A percentile compares a stretch with the other conserved stretches of the same genome.
Conservation (phyloP, 2,888 invertebrate species). For the Tribolium freemani region DNA sequence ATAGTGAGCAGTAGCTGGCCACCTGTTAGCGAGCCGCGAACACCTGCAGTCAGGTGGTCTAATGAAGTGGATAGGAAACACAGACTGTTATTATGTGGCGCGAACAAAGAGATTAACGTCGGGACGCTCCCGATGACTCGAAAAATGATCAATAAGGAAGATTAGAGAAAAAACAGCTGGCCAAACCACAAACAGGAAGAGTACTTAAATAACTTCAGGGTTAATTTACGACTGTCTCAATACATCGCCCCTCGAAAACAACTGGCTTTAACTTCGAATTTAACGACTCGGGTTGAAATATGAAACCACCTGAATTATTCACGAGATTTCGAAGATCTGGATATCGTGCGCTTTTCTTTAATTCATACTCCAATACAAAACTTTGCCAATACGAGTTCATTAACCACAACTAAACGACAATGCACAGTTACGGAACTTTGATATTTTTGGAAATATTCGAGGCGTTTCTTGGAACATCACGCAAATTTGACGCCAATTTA, state of each 20-base stretch:
- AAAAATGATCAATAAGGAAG: neutral
- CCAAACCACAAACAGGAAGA: neutral
- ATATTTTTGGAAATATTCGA: slow-evolving; percentile 11
- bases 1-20: slow-evolving; percentile 34
- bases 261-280: neutral
- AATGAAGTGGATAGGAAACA: slow-evolving; percentile 25
- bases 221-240: neutral
- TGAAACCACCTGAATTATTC: neutral
- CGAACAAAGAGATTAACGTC: slow-evolving; percentile 41
- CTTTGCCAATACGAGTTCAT: neutral
- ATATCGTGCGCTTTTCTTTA: neutral
- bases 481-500: slow-evolving; percentile 17
- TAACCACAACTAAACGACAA: neutral
- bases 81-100: slow-evolving; percentile 41
- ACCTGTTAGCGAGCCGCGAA: slow-evolving; percentile 47
- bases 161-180: neutral
- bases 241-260: neutral
- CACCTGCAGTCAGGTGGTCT: slow-evolving; percentile 61
- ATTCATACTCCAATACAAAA: neutral
- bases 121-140: slow-evolving; percentile 18
- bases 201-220: neutral
- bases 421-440: slow-evolving; percentile 11
- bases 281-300: neutral
- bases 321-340: neutral
- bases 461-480: slow-evolving; percentile 18